These are phyloP conservation scores for Drosophila antonietae DNA, from an alignment of 2,888 invertebrate species.

Conservation along the genomic window DNA sequence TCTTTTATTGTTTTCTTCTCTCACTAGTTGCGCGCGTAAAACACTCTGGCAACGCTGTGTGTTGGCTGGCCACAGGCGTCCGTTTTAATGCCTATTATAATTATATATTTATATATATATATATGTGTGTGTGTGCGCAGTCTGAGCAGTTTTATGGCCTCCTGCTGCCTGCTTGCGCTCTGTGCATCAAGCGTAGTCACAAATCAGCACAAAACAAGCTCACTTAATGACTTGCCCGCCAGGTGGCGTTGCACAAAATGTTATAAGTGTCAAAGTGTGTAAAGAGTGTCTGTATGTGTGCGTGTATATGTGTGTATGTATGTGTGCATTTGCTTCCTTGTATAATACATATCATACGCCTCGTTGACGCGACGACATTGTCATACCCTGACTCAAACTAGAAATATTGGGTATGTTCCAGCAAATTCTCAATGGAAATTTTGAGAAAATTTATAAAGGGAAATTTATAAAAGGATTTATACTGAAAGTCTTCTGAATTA, in stretches of 20 bases:
- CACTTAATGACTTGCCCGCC: slow-evolving; percentile 73
- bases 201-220: slow-evolving; percentile 72
- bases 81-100: slow-evolving; percentile 72
- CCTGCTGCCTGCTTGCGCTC: slow-evolving; percentile 30
- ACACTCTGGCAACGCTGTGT: slow-evolving; percentile 43
- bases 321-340: slow-evolving; percentile 36
- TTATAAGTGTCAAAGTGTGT: slow-evolving; percentile 31
- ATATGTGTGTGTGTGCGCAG: slow-evolving; percentile 24
- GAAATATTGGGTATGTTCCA: slow-evolving; percentile 8
- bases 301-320: not conserved
- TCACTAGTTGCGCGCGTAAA: slow-evolving; percentile 61
- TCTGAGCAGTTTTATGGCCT: slow-evolving; percentile 68
- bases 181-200: slow-evolving; percentile 29
- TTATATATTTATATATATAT: slow-evolving; percentile 26
- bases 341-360: slow-evolving; percentile 49
- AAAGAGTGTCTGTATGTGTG: not conserved
- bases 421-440: not conserved
- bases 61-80: slow-evolving; percentile 51
- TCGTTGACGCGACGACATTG: slow-evolving; percentile 43
- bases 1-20: slow-evolving; percentile 2
- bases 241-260: slow-evolving; percentile 56
- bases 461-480: too few relatives aligned
- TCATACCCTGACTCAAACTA: slow-evolving; percentile 7
- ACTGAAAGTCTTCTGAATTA: too few relatives aligned
- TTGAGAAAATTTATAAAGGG: too few relatives aligned